Conservation (phyloP, 2,888 invertebrate genomes). For the Entomobrya multifasciata region DNA sequence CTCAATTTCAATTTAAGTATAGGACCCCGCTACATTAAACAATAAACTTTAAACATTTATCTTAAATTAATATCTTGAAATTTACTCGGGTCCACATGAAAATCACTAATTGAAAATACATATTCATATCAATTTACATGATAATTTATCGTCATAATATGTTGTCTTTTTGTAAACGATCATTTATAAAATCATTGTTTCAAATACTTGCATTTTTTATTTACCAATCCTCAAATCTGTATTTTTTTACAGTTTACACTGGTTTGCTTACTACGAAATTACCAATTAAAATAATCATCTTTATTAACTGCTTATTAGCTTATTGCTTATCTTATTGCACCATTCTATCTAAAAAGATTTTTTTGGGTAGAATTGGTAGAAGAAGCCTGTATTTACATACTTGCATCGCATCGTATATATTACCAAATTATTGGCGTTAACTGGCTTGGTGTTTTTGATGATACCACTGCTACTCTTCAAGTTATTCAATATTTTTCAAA, state of each 20-base stretch:
- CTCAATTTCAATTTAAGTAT: no score
- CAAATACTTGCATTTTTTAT: neutral
- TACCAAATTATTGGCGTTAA: no score
- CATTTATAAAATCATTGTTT: conserved; percentile 3
- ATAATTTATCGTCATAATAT: conserved; percentile 28
- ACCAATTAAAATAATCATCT: conserved; percentile 48
- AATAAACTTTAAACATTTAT: conserved; percentile 22
- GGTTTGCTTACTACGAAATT: neutral
- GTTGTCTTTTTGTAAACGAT: neutral
- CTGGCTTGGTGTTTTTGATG: no score
- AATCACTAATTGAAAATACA: conserved; percentile 30
- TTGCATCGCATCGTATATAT: no score
- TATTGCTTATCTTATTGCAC: conserved; percentile 35
- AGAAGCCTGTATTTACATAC: conserved; percentile 8
- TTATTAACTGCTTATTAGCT: conserved; percentile 42
- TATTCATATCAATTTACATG: conserved; percentile 39
- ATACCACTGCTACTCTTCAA: no score
- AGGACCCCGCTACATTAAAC: conserved; percentile 14
- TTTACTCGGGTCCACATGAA: conserved; percentile 16
- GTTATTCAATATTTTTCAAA: no score
- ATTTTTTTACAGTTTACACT: no score
- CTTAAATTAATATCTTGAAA: conserved; percentile 31
- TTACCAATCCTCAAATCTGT: conserved; percentile 4
- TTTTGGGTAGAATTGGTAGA: no score
- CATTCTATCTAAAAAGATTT: conserved; percentile 32